phyloP scores from a whole-genome alignment of 2,888 invertebrate species.

The Conchocele bisecta region DNA sequence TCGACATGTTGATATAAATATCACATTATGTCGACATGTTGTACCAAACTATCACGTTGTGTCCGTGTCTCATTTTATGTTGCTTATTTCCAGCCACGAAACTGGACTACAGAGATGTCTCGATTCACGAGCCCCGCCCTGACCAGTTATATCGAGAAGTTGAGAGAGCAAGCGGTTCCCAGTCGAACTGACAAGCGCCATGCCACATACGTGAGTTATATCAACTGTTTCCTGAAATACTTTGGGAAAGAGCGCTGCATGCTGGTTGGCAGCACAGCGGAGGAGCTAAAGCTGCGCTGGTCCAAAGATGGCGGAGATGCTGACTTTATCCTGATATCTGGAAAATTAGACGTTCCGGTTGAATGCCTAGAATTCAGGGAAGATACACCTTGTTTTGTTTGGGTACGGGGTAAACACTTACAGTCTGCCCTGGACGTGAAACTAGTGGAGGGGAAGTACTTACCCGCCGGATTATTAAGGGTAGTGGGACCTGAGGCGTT shows the following conservation, averaged over 20 bases:
- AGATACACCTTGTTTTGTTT: conserved; percentile 44
- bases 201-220: neutral
- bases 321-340: conserved; percentile 45
- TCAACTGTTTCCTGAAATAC: conserved; percentile 18
- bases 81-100: too few relatives aligned
- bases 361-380: conserved; percentile 23
- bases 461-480: conserved; percentile 12
- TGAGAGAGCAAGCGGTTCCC: conserved; percentile 5
- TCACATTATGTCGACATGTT: too few relatives aligned
- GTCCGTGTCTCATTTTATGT: too few relatives aligned
- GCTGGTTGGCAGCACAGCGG: conserved; percentile 50
- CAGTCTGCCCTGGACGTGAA: conserved; percentile 7
- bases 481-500: conserved; percentile 17
- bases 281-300: conserved; percentile 26
- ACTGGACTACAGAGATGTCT: too few relatives aligned
- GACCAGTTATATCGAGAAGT: too few relatives aligned
- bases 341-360: conserved; percentile 27
- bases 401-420: conserved; percentile 28
- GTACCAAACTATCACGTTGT: too few relatives aligned
- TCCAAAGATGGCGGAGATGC: conserved; percentile 47
- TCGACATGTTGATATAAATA: too few relatives aligned
- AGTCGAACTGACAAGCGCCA: conserved; percentile 10
- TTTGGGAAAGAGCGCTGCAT: conserved; percentile 33
- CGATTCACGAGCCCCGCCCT: too few relatives aligned
- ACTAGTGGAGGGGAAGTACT: neutral